Percentiles rank a stretch among this genome's conserved stretches.
These are phyloP conservation scores for Cathartes aura DNA, from an alignment of 2,113 vertebrate genomes.

Conservation along the genomic window DNA sequence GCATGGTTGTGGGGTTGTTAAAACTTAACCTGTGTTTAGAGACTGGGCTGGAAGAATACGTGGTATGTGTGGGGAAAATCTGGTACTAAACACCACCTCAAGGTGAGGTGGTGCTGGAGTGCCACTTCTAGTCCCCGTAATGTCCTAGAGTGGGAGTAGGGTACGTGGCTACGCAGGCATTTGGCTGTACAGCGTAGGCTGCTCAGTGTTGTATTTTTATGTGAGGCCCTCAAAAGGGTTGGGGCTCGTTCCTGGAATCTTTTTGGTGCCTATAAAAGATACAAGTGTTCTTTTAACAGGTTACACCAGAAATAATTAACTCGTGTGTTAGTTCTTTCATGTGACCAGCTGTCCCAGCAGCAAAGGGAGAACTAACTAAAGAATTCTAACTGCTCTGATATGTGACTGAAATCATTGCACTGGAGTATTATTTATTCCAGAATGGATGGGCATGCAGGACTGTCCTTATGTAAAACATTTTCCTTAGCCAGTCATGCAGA, in stretches of 20 bases:
- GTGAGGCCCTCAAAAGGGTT: background rate
- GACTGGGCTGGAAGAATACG: background rate
- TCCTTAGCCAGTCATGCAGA: background rate
- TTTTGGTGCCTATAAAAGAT: background rate
- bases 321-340: background rate
- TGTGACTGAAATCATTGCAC: background rate
- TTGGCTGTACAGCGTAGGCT: background rate
- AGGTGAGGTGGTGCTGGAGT: background rate
- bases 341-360: background rate
- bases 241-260: background rate
- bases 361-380: no score
- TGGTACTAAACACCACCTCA: background rate
- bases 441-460: background rate
- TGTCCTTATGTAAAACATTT: background rate
- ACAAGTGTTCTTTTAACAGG: background rate
- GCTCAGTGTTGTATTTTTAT: background rate
- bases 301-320: background rate
- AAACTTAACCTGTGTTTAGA: background rate
- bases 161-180: fast-evolving
- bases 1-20: background rate
- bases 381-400: background rate
- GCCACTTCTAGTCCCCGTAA: background rate
- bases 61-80: background rate
- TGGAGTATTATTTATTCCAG: background rate
- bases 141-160: background rate